A percentile compares a stretch with the other conserved stretches of the same genome.
Conservation (phyloP, 2,888 invertebrate species). For the Sicus ferrugineus region DNA sequence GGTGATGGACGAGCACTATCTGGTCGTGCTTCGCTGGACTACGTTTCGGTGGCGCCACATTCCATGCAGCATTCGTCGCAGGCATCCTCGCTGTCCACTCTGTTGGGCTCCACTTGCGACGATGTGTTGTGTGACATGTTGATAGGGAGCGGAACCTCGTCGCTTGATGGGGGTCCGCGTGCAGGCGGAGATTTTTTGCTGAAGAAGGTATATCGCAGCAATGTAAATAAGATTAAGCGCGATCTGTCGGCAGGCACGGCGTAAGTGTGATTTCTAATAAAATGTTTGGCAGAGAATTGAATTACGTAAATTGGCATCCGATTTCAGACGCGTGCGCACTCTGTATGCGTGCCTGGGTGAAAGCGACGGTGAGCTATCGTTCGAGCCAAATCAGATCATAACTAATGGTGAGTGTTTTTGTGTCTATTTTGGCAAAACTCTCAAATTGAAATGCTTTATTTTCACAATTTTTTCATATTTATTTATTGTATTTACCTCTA, state of each 20-base stretch:
- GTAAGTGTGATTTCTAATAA: slow-evolving; percentile 57
- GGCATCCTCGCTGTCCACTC: slow-evolving; percentile 56
- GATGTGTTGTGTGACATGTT: slow-evolving; percentile 58
- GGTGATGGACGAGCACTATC: slow-evolving; percentile 47
- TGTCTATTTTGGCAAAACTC: not conserved
- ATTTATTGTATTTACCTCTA: no score
- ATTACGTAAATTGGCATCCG: not conserved
- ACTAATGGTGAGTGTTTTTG: slow-evolving; percentile 78
- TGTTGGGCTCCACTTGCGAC: slow-evolving; percentile 56
- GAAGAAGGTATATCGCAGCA: slow-evolving; percentile 70
- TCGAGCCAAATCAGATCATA: slow-evolving; percentile 98
- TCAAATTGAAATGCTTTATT: not conserved
- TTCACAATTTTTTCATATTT: no score
- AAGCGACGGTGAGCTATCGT: slow-evolving; percentile 95
- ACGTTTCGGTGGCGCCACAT: slow-evolving; percentile 43
- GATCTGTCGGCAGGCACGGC: slow-evolving; percentile 62
- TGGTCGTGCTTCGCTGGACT: slow-evolving; percentile 56
- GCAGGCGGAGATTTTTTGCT: slow-evolving; percentile 60
- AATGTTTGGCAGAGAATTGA: not conserved
- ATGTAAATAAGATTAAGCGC: slow-evolving; percentile 62
- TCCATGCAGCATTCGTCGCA: slow-evolving; percentile 53
- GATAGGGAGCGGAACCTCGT: slow-evolving; percentile 46
- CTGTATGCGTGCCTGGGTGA: slow-evolving; percentile 96
- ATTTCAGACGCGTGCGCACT: slow-evolving; percentile 83
- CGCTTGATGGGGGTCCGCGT: slow-evolving; percentile 39